Evolutionary conservation across 1,140 invertebrate species (phyloP).

Genomic region (Aleiodes sp.): DNA sequence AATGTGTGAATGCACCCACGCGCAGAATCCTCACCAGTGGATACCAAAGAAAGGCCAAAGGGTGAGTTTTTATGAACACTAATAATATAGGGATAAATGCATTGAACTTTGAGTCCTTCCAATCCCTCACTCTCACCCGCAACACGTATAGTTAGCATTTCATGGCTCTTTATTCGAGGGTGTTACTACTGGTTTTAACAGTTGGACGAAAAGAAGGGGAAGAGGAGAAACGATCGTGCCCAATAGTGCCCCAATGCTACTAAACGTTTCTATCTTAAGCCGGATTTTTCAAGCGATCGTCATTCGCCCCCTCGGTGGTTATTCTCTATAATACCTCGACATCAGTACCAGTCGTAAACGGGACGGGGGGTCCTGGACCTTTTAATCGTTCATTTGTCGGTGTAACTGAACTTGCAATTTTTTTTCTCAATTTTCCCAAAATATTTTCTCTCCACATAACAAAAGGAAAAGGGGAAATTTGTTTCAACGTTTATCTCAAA

Average conservation of each 20-base stretch:
- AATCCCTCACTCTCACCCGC: conserved; percentile 24
- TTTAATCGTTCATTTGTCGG: background rate
- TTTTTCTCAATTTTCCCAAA: background rate
- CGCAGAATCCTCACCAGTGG: conserved; percentile 8
- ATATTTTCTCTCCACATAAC: background rate
- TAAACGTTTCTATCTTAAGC: conserved; percentile 58
- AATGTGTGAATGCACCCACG: conserved; percentile 28
- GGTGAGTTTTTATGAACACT: conserved; percentile 6
- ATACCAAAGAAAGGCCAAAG: background rate
- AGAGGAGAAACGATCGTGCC: conserved; percentile 22
- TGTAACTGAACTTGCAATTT: background rate
- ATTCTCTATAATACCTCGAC: conserved; percentile 9
- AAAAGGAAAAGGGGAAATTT: background rate
- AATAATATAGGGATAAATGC: conserved; percentile 4
- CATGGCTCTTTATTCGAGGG: conserved; percentile 55
- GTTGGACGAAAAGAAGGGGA: conserved; percentile 39
- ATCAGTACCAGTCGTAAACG: conserved; percentile 20
- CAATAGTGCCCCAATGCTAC: conserved; percentile 36
- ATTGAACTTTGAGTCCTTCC: background rate
- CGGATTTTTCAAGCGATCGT: conserved; percentile 44
- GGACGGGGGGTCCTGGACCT: background rate
- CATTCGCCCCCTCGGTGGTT: conserved; percentile 29
- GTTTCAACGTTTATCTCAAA: background rate
- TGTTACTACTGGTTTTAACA: conserved; percentile 42
- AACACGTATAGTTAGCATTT: conserved; percentile 53